Evolutionary conservation across 2,797 vertebrate genomes (phyloP).

Genomic region (Selene dorsalis): DNA sequence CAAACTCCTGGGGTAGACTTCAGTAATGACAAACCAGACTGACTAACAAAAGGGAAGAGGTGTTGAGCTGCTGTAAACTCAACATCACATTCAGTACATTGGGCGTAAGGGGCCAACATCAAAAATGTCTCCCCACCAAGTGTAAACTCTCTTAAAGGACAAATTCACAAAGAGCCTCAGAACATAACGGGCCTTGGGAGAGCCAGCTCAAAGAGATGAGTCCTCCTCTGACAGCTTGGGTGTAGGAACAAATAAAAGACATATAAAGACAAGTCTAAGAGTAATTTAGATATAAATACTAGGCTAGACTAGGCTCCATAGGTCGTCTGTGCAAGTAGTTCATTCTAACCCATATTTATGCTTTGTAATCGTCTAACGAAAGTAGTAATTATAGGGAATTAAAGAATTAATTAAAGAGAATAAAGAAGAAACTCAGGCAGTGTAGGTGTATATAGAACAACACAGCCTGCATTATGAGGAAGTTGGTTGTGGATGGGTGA

Average conservation of each 20-base stretch:
- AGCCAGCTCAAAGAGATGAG: background rate
- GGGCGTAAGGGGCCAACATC: background rate
- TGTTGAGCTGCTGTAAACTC: background rate
- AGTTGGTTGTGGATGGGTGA: background rate
- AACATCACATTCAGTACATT: background rate
- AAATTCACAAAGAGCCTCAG: constrained; percentile 2
- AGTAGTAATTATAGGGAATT: background rate
- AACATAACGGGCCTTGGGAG: background rate
- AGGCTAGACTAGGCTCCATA: too few species aligned
- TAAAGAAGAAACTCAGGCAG: background rate
- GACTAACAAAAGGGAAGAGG: background rate
- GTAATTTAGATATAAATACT: background rate
- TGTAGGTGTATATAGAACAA: too few species aligned
- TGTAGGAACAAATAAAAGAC: background rate
- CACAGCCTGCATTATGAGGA: background rate
- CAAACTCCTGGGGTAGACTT: constrained; percentile 48
- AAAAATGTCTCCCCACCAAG: constrained; percentile 24
- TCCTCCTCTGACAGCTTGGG: background rate
- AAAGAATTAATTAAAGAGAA: too few species aligned
- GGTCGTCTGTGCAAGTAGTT: background rate
- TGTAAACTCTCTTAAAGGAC: background rate
- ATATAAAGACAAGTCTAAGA: background rate
- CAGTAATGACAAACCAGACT: constrained; percentile 7
- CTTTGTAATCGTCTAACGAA: background rate
- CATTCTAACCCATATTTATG: background rate